These are phyloP conservation scores for Nemopilema nomurai DNA, from an alignment of 30 jellyfish, hydroid and myxozoan genomes.

Conservation along the genomic window DNA sequence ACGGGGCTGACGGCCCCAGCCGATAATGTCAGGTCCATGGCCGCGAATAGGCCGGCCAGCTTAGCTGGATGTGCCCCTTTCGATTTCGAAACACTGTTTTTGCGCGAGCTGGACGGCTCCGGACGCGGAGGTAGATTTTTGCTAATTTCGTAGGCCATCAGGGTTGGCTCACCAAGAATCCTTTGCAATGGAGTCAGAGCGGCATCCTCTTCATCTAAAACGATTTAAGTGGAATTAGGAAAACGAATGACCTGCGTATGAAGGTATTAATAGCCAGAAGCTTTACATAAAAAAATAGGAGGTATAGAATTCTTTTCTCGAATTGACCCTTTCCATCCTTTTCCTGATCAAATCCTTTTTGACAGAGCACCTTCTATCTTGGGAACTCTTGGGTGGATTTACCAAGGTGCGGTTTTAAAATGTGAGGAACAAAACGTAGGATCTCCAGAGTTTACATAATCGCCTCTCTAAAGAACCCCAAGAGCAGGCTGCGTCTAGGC, in stretches of 20 bases:
- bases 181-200: conserved; percentile 19
- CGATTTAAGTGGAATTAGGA: background rate
- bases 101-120: conserved; percentile 18
- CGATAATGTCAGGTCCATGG: conserved; percentile 74
- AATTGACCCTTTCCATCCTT: background rate
- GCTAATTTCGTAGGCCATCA: conserved; percentile 57
- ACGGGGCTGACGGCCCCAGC: conserved; percentile 92
- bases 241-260: too few species aligned
- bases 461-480: too few species aligned
- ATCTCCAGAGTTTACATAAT: too few species aligned
- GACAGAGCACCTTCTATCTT: too few species aligned
- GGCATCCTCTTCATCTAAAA: conserved; percentile 28
- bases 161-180: conserved; percentile 46
- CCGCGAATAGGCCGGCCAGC: conserved; percentile 73
- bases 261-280: background rate
- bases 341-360: too few species aligned
- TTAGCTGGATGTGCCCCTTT: conserved; percentile 51
- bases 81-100: background rate
- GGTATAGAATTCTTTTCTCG: too few species aligned
- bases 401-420: too few species aligned
- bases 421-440: too few species aligned
- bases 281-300: background rate
- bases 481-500: too few species aligned
- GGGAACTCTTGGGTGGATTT: too few species aligned
- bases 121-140: conserved; percentile 48